These are phyloP conservation scores for Cotesia vestalis DNA, from an alignment of 1,140 invertebrate species.

Conservation along the genomic window DNA sequence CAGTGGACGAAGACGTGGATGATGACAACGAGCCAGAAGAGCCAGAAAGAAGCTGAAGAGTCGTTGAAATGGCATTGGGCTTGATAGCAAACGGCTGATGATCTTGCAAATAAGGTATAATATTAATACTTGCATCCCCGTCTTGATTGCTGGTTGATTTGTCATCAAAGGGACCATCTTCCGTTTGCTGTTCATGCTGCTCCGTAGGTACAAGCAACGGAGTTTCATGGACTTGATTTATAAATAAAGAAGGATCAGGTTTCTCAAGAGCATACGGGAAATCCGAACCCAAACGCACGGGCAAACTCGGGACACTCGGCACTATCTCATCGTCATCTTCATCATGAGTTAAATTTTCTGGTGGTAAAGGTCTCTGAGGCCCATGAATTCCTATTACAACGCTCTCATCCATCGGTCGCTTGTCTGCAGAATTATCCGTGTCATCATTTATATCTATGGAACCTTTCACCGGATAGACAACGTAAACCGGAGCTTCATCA, in stretches of 20 bases:
- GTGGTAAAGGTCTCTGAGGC: conserved; percentile 67
- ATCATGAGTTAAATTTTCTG: conserved; percentile 61
- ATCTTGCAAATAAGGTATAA: conserved; percentile 68
- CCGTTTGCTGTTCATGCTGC: conserved; percentile 44
- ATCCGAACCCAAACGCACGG: conserved; percentile 63
- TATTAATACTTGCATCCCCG: conserved; percentile 53
- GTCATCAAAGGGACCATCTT: conserved; percentile 22
- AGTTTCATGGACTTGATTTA: conserved; percentile 52
- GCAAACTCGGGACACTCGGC: conserved; percentile 43
- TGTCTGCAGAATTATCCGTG: conserved; percentile 60
- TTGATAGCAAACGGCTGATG: conserved; percentile 64
- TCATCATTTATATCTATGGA: conserved; percentile 34
- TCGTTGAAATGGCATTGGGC: conserved; percentile 59
- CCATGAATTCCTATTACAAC: conserved; percentile 70
- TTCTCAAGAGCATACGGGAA: conserved; percentile 72
- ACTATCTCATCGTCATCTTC: conserved; percentile 40
- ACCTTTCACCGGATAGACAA: conserved; percentile 71
- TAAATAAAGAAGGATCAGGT: conserved; percentile 60
- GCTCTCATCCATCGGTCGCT: conserved; percentile 61
- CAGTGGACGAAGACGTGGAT: conserved; percentile 30
- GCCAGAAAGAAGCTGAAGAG: conserved; percentile 51
- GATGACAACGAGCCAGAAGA: conserved; percentile 20
- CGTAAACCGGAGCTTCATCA: conserved; percentile 68
- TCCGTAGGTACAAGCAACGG: conserved; percentile 56
- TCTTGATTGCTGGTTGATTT: conserved; percentile 17